These are phyloP conservation scores for Narcine bancroftii DNA, from an alignment of 2,113 vertebrate species.

Conservation along the genomic window DNA sequence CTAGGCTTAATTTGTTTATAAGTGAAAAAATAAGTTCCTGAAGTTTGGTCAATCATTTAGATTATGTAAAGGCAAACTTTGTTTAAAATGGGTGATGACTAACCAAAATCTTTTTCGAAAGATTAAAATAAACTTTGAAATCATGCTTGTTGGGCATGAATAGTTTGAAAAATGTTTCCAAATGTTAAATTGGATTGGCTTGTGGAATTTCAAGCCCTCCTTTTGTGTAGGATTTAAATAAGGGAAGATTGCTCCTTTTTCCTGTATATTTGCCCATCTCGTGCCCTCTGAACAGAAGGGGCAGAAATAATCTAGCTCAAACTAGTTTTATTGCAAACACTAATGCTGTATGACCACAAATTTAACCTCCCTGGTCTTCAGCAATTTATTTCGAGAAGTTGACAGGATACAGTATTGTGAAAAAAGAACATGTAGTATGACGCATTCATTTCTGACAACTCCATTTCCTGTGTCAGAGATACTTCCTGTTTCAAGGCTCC, in stretches of 20 bases:
- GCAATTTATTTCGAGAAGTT: neutral
- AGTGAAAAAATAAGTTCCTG: neutral
- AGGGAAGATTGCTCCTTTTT: neutral
- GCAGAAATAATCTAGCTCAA: neutral
- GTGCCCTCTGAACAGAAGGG: neutral
- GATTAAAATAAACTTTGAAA: neutral
- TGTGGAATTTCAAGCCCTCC: neutral
- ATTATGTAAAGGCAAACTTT: neutral
- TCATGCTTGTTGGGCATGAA: neutral
- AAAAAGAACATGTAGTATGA: neutral
- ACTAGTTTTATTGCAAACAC: neutral
- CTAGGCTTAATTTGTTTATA: neutral
- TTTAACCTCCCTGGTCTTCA: neutral
- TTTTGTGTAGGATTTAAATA: neutral
- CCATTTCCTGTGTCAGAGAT: neutral
- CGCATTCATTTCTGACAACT: no score
- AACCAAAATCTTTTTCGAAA: neutral
- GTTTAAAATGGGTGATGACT: neutral
- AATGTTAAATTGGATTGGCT: neutral
- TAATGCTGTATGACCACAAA: neutral
- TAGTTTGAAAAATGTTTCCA: neutral
- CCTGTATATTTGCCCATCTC: neutral
- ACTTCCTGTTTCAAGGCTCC: neutral
- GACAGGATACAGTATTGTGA: neutral
- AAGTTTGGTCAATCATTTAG: neutral